Evolutionary conservation across 2,113 vertebrate genomes (phyloP).

Genomic region (Pollimyrus isidori): DNA sequence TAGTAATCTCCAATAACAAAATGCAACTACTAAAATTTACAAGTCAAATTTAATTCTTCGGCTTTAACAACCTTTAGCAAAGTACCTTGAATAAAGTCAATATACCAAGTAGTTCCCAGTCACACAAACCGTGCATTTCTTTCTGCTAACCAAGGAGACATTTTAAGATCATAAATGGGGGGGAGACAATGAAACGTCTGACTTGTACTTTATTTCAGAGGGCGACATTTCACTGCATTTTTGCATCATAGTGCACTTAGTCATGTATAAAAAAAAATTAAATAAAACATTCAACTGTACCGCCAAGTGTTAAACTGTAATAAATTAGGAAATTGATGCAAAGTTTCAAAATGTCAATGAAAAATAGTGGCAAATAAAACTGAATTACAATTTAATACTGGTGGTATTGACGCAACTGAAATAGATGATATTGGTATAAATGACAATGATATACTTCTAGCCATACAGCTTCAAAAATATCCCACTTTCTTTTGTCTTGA

Average conservation of each 20-base stretch:
- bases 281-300: not conserved
- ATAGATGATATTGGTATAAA: not conserved
- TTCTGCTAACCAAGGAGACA: not conserved
- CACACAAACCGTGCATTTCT: not conserved
- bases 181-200: not conserved
- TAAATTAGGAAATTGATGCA: not conserved
- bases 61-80: not conserved
- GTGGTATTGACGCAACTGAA: not conserved
- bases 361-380: not conserved
- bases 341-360: not conserved
- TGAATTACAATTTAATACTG: not conserved
- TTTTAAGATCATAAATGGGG: not conserved
- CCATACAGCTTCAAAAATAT: not conserved
- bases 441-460: not conserved
- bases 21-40: not conserved
- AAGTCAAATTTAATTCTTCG: not conserved
- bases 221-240: not conserved
- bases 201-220: not conserved
- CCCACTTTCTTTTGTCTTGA: not conserved
- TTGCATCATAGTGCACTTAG: not conserved
- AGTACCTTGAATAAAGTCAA: not conserved
- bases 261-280: not conserved
- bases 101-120: not conserved
- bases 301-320: not conserved
- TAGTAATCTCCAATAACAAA: not conserved